These are phyloP conservation scores for Drosophila oshimai DNA, from an alignment of 1,140 invertebrate genomes.

Conservation along the genomic window DNA sequence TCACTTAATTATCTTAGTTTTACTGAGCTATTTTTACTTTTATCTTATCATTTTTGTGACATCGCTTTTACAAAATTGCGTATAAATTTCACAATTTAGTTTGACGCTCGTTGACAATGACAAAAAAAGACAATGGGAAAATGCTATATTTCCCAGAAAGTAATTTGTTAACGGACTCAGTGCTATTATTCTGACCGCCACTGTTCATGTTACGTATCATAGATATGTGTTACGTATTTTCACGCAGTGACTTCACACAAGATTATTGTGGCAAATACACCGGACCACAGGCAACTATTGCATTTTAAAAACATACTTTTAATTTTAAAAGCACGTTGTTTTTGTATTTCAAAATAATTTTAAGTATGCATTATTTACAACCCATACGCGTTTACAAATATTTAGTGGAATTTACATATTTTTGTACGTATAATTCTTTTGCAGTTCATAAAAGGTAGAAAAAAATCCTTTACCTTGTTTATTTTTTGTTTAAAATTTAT, in stretches of 20 bases:
- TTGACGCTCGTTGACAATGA: too few species aligned
- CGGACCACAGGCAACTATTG: conserved; percentile 11
- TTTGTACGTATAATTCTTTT: conserved; percentile 2
- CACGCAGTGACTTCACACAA: neutral
- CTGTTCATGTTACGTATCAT: neutral
- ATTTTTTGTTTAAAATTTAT: too few species aligned
- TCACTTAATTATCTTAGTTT: too few species aligned
- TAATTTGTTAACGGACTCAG: too few species aligned
- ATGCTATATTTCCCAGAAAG: too few species aligned
- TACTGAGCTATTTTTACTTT: too few species aligned
- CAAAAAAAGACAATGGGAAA: too few species aligned
- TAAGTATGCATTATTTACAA: conserved; percentile 23
- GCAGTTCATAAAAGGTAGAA: neutral
- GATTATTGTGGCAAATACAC: neutral
- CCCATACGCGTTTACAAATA: conserved; percentile 2
- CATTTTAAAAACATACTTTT: conserved; percentile 14
- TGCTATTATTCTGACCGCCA: neutral
- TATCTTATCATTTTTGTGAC: too few species aligned
- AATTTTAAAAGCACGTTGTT: conserved; percentile 1
- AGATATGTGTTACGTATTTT: neutral
- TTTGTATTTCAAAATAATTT: conserved; percentile 16
- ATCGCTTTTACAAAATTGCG: neutral
- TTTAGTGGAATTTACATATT: conserved; percentile 24
- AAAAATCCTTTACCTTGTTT: neutral
- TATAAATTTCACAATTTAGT: neutral